These are phyloP conservation scores for Drosophila nr. perissopoda DNA, from an alignment of 2,888 invertebrate genomes.

Conservation along the genomic window DNA sequence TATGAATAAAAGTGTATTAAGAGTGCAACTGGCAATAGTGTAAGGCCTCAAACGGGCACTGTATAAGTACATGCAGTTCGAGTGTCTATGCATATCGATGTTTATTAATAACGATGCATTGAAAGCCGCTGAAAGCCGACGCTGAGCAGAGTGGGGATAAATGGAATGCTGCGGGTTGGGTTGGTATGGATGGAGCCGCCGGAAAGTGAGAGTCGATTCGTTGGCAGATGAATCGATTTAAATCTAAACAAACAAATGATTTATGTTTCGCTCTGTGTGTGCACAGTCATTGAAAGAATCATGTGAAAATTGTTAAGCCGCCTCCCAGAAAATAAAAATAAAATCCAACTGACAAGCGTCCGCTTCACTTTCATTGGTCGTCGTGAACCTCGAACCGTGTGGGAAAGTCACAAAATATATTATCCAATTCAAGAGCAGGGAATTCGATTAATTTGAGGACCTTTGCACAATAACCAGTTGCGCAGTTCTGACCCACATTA, in stretches of 20 bases:
- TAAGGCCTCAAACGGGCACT: conserved; percentile 8
- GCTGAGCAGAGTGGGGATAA: conserved; percentile 4
- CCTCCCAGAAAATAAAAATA: conserved; percentile 14
- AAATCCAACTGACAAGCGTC: conserved; percentile 29
- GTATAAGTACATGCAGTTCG: conserved; percentile 16
- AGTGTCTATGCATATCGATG: conserved; percentile 34
- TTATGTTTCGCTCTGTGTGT: conserved; percentile 45
- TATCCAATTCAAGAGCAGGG: conserved; percentile 12
- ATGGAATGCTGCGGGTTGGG: conserved; percentile 68
- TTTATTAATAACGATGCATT: conserved; percentile 59
- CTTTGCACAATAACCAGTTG: conserved; percentile 56
- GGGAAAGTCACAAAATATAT: conserved; percentile 58
- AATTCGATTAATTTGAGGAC: conserved; percentile 44
- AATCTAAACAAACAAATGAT: conserved; percentile 63
- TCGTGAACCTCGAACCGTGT: conserved; percentile 24
- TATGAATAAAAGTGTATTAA: conserved; percentile 12
- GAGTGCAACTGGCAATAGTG: conserved; percentile 6
- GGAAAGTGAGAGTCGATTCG: conserved; percentile 62
- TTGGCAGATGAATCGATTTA: conserved; percentile 58
- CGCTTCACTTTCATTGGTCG: conserved; percentile 63
- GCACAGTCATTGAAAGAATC: conserved; percentile 50
- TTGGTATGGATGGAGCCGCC: conserved; percentile 37
- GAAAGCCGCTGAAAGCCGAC: conserved; percentile 44
- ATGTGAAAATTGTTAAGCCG: conserved; percentile 57
- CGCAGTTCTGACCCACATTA: conserved; percentile 68